phyloP scores from a whole-genome alignment of 1,140 invertebrate species.

The Aporrectodea caliginosa region DNA sequence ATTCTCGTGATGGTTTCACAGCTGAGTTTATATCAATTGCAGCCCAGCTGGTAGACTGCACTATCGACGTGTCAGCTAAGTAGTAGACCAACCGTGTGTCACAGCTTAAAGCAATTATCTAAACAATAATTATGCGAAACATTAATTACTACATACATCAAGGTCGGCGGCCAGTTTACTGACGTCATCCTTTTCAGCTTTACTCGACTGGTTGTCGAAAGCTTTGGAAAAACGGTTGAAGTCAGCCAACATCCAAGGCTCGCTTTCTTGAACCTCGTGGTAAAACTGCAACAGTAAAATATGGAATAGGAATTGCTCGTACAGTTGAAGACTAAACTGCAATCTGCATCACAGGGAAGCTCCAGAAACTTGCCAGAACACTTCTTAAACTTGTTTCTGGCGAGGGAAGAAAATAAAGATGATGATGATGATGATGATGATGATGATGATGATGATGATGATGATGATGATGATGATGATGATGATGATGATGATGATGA shows the following conservation, averaged over 20 bases:
- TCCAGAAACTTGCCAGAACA: no score
- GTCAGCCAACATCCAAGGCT: constrained; percentile 22
- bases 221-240: constrained; percentile 9
- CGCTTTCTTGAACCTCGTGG: constrained; percentile 32
- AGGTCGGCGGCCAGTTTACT: background rate
- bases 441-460: constrained; percentile 2
- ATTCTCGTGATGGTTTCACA: no score
- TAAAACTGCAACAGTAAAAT: constrained; percentile 26
- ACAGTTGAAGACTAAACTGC: no score
- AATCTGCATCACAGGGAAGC: no score
- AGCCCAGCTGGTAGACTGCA: no score
- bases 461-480: constrained; percentile 3
- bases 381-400: no score
- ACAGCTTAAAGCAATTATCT: no score
- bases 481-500: constrained; percentile 2
- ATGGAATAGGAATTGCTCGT: background rate
- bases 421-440: constrained; percentile 2
- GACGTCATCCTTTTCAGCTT: background rate
- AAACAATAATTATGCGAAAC: no score
- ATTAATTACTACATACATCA: background rate
- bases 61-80: no score
- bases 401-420: background rate
- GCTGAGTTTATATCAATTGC: no score
- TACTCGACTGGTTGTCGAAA: background rate
- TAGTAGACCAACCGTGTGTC: no score